Conservation (phyloP, 1,140 invertebrate genomes). For the Temnothorax longispinosus region DNA sequence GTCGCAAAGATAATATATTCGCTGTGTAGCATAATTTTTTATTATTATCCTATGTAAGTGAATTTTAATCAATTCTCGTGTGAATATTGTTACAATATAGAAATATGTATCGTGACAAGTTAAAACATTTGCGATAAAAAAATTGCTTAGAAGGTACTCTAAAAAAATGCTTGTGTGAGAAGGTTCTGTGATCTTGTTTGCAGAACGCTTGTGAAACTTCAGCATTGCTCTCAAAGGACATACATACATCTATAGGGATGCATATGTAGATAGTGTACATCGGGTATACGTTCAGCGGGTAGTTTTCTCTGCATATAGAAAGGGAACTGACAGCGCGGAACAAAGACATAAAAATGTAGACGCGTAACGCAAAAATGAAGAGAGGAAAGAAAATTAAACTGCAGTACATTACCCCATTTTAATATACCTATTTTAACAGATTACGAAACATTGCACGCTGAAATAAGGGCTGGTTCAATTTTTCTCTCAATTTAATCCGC, state of each 20-base stretch:
- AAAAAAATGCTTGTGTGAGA: neutral
- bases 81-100: neutral
- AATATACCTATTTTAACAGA: constrained; percentile 40
- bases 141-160: neutral
- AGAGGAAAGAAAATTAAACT: constrained; percentile 26
- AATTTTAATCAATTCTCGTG: neutral
- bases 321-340: constrained; percentile 19
- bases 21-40: neutral
- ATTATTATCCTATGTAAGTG: neutral
- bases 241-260: constrained; percentile 31
- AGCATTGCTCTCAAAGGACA: constrained; percentile 48
- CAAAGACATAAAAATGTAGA: constrained; percentile 11
- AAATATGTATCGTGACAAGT: neutral
- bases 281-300: constrained; percentile 18
- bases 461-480: constrained; percentile 30
- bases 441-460: constrained; percentile 11
- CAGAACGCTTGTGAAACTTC: constrained; percentile 41
- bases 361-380: neutral
- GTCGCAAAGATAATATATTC: neutral
- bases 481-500: constrained; percentile 43
- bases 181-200: constrained; percentile 42
- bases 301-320: constrained; percentile 8
- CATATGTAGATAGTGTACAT: constrained; percentile 39
- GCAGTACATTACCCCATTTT: constrained; percentile 7
- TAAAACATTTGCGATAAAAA: constrained; percentile 18